These are phyloP conservation scores for Tokudaia muenninki DNA, from an alignment of 2,797 vertebrate genomes.

Conservation along the genomic window DNA sequence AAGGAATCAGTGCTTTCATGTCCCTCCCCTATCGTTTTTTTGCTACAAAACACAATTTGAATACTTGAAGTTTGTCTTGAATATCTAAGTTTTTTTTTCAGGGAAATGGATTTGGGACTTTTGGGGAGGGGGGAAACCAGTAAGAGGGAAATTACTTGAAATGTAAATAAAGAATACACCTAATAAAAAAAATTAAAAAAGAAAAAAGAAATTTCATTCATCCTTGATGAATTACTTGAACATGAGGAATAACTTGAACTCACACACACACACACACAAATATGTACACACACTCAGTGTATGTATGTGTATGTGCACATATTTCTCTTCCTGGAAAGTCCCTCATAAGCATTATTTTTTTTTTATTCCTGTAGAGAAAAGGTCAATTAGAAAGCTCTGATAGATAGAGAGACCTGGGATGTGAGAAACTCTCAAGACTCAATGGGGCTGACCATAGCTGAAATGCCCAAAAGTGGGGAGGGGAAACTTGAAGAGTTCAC, in stretches of 20 bases:
- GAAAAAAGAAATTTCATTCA: background rate
- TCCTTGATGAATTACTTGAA: slow-evolving; percentile 24
- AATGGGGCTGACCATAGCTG: background rate
- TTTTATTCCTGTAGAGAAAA: background rate
- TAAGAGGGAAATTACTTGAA: too few species aligned
- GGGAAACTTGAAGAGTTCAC: background rate
- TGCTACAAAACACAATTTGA: background rate
- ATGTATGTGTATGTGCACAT: background rate
- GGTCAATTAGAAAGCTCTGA: background rate
- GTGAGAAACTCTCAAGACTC: background rate
- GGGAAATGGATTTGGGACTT: background rate
- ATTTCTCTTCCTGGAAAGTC: background rate
- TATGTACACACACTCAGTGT: background rate
- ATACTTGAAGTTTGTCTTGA: background rate
- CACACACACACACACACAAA: background rate
- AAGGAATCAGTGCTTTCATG: background rate
- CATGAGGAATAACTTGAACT: background rate
- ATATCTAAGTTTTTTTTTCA: background rate
- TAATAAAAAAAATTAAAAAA: too few species aligned
- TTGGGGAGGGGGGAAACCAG: too few species aligned
- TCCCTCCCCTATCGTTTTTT: background rate
- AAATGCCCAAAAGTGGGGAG: background rate
- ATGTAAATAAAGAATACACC: too few species aligned
- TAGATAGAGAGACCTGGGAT: background rate
- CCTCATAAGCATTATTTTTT: background rate